phyloP scores from a whole-genome alignment of 2,113 vertebrate species.

The Sapayoa aenigma region DNA sequence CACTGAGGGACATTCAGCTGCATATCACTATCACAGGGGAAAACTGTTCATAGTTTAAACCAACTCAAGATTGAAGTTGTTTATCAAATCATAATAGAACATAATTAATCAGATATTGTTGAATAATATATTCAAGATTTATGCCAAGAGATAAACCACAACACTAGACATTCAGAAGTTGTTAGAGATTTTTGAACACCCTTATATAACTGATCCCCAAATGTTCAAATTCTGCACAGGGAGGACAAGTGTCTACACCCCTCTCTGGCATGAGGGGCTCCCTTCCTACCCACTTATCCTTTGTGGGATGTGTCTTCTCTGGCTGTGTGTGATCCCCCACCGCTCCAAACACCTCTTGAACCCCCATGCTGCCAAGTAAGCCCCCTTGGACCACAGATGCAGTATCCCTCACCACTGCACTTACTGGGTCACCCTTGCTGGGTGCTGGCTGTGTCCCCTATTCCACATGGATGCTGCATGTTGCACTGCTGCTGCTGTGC shows the following conservation, averaged over 20 bases:
- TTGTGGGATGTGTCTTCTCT: not conserved
- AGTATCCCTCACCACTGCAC: not conserved
- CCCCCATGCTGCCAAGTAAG: not conserved
- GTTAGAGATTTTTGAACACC: not conserved
- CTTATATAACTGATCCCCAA: not conserved
- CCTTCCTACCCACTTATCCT: not conserved
- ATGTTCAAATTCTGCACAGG: not conserved
- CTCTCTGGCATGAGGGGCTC: not conserved
- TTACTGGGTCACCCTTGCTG: not conserved
- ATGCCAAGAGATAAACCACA: not conserved
- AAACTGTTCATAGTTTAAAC: not conserved
- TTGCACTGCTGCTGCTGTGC: not conserved
- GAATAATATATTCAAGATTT: not conserved
- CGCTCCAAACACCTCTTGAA: not conserved
- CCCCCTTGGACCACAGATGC: not conserved
- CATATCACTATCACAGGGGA: not conserved
- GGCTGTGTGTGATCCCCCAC: not conserved
- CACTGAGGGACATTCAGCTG: not conserved
- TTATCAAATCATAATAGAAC: not conserved
- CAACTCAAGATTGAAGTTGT: not conserved
- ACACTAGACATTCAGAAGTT: not conserved
- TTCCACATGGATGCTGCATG: not conserved
- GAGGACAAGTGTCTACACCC: not conserved
- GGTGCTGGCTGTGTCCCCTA: rapidly evolving
- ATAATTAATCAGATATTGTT: not conserved